A percentile compares a stretch with the other conserved stretches of the same genome.
Conservation (phyloP, 2,888 invertebrate species). For the Mesochorus sp. region DNA sequence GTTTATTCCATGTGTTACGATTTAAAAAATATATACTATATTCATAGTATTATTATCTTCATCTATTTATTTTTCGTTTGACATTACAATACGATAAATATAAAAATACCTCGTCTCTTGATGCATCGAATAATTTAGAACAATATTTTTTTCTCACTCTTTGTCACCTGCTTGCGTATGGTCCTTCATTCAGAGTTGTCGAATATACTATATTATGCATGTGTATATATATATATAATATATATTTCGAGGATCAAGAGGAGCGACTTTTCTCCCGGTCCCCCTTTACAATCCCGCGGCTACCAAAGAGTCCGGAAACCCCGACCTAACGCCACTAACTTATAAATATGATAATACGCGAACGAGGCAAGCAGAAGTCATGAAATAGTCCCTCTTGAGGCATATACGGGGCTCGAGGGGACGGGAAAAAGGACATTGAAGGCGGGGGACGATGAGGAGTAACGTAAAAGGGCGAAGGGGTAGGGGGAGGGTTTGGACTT, state of each 20-base stretch:
- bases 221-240: constrained; percentile 4
- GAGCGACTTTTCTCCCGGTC: constrained; percentile 33
- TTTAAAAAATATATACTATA: too few species aligned
- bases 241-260: constrained; percentile 2
- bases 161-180: not conserved
- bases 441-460: not conserved
- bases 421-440: not conserved
- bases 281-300: constrained; percentile 25
- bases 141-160: too few species aligned
- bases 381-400: constrained; percentile 74
- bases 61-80: too few species aligned
- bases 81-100: too few species aligned
- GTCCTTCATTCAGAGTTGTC: not conserved
- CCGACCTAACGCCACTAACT: constrained; percentile 67
- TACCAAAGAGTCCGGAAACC: constrained; percentile 48
- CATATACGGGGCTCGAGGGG: not conserved
- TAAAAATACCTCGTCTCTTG: too few species aligned
- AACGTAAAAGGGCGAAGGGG: not conserved
- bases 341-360: constrained; percentile 81
- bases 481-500: constrained; percentile 16
- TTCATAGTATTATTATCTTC: too few species aligned
- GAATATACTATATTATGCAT: not conserved
- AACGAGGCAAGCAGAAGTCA: constrained; percentile 74
- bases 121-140: too few species aligned
- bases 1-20: too few species aligned